Percentiles rank a stretch among this genome's conserved stretches.
Evolutionary conservation across 2,113 vertebrate species (phyloP).

Genomic region (Mustela nigripes): DNA sequence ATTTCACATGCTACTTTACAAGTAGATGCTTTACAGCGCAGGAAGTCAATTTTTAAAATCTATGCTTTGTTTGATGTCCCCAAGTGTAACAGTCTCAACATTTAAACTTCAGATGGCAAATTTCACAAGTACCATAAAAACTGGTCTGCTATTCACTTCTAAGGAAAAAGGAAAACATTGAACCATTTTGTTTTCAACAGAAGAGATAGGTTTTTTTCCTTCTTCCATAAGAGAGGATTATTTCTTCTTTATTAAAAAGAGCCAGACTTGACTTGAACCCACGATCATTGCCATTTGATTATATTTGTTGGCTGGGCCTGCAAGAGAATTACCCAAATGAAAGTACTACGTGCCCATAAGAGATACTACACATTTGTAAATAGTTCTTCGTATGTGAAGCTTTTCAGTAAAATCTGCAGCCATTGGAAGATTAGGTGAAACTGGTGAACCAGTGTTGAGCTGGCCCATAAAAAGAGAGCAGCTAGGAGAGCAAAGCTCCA

Average conservation of each 20-base stretch:
- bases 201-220: conserved; percentile 54
- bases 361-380: conserved; percentile 63
- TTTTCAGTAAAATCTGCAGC: neutral
- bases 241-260: conserved; percentile 43
- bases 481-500: neutral
- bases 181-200: neutral
- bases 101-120: neutral
- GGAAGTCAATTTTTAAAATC: neutral
- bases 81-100: neutral
- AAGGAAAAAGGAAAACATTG: neutral
- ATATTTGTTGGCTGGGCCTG: conserved; percentile 5
- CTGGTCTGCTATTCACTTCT: neutral
- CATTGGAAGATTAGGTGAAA: neutral
- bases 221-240: conserved; percentile 21
- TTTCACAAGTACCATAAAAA: conserved; percentile 40
- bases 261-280: neutral
- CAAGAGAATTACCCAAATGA: conserved; percentile 4
- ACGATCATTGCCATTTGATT: conserved; percentile 62
- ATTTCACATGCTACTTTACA: neutral
- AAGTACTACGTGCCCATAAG: conserved; percentile 63
- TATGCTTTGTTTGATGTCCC: conserved; percentile 40
- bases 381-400: neutral
- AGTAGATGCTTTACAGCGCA: neutral
- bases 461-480: neutral
- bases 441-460: neutral